Base-by-base conservation (phyloP, 2,113 vertebrate species). In the Seriola rivoliana region DNA sequence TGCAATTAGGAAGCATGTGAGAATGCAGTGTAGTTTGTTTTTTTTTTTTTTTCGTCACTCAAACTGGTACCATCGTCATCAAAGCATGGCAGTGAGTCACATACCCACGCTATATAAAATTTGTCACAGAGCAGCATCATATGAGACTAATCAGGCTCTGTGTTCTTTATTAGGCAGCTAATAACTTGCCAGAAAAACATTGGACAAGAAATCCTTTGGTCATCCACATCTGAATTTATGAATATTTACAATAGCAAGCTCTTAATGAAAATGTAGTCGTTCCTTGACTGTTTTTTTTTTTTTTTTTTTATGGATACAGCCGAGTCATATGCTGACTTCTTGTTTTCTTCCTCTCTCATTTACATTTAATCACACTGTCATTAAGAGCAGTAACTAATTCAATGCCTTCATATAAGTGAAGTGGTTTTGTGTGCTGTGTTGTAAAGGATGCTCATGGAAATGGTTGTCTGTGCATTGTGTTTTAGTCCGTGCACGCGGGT, bases 281-380 rank as follows among this genome's bases (percentile, higher is more conserved):
- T 69, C 46, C 17, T 46, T 36, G 23, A 62, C 19, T 57, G 6
- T 25, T 25, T 25, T 25, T 25, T 25, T 25, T 25, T 23, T 23
- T 58, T 55, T 2, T 5, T 60, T 75, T 71, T 63, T 29, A 84
- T 63, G 46, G 29, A 72, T 71, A 2, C 70, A 44, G 19, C 42
- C 65, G n/a, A 21, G 16, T 65, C 54, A 58, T n/a, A 21, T 46
- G 17, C 21, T 13, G 7, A 78, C 72, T 67, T 57, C 19, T 60
- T 38, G n/a, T 77, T 85, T 60, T 59, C 54, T 38, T 21, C 58
- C 13, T 58, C 14, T 69, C 77, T 73, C 54, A 58, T 86, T 75
- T 80, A 60, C 10, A 69, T 77, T 36, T 54, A 77, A 63, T 90
- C 67, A 59, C 75, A 25, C 5, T 0, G 3, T 75, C 42, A 59